Evolutionary conservation across 2,113 vertebrate genomes (phyloP), one percentile per base, ranked within the genome.

Genomic region (Varanus komodoensis): DNA sequence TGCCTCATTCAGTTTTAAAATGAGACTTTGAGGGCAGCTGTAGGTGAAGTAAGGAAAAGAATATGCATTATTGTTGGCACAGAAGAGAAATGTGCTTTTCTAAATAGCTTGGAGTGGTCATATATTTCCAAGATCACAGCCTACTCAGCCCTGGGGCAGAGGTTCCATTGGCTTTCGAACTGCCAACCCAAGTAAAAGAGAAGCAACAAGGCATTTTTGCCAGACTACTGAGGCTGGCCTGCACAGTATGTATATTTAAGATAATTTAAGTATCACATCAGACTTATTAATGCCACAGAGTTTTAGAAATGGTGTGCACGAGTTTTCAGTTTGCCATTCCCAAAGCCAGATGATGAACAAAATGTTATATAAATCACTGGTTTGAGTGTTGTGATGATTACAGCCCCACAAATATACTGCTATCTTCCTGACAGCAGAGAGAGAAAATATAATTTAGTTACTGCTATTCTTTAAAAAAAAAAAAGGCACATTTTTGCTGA

Each of bases 381-480:
- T 8, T 84, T 84, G 82, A 64, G 75, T 86, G 90, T 91, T 95
- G 23, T 38, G 32, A 44, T 69, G 32, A 68, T 84, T 69, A 50
- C 44, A 69, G 25, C 14, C 38, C 23, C 38, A 50, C 82, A 29
- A 50, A 69, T 17, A 50, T 15, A 19, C 91, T 80, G 1, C 88
- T 54, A 80, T 89, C 85, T 50, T 92, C 92, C 87, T 91, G 0
- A 0, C 27, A 85, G 69, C 1, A 6, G 85, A 84, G 83, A 85
- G 32, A 34, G 15, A 1, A 52, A 79, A 1, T 48, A 82, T 78
- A 19, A 2, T 50, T 19, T 85, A 82, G 54, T 86, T 92, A 91
- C 32, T 87, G 91, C 12, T 52, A 88, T 92, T 54, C 93, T 92
- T 90, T n/a, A n/a, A n/a, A n/a, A n/a, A n/a, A n/a, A n/a, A 44